Evolutionary conservation across 2,113 vertebrate species (phyloP).

Genomic region (Phoxinus phoxinus): DNA sequence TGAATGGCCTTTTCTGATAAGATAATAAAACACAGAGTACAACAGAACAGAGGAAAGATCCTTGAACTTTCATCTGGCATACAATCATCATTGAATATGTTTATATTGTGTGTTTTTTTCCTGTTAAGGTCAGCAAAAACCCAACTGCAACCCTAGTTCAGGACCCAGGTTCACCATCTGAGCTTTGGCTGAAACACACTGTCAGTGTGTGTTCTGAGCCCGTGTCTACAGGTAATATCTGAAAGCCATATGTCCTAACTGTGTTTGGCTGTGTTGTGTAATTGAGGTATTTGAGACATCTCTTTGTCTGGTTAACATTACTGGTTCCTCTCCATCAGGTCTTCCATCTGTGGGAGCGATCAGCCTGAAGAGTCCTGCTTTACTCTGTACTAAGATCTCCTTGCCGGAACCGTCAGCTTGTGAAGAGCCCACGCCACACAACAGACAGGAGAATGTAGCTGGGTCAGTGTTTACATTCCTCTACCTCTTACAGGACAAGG

Average conservation of each 20-base stretch:
- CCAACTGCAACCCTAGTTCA: constrained; percentile 40
- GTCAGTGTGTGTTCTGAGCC: constrained; percentile 8
- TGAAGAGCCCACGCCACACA: constrained; percentile 3
- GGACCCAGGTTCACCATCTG: constrained; percentile 48
- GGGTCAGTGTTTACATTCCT: constrained; percentile 61
- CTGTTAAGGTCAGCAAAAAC: constrained; percentile 50
- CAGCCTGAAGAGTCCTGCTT: constrained; percentile 27
- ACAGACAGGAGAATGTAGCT: constrained; percentile 52
- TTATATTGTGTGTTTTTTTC: constrained; percentile 17
- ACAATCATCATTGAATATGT: background rate
- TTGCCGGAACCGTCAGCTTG: constrained; percentile 35
- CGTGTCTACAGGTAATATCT: constrained; percentile 58
- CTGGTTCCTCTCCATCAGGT: constrained; percentile 38
- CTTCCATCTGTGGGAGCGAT: constrained; percentile 37
- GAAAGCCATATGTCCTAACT: too few relatives aligned
- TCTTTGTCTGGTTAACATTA: background rate
- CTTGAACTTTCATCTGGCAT: background rate
- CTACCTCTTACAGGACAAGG: constrained; percentile 45
- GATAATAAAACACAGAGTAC: background rate
- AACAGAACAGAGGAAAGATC: background rate
- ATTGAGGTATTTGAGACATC: background rate
- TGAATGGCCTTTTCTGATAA: background rate
- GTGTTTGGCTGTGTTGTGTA: background rate
- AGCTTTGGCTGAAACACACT: constrained; percentile 6
- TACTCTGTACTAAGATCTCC: background rate